Conservation (phyloP, 2,888 invertebrate species). For the Hypomecis atomaria region DNA sequence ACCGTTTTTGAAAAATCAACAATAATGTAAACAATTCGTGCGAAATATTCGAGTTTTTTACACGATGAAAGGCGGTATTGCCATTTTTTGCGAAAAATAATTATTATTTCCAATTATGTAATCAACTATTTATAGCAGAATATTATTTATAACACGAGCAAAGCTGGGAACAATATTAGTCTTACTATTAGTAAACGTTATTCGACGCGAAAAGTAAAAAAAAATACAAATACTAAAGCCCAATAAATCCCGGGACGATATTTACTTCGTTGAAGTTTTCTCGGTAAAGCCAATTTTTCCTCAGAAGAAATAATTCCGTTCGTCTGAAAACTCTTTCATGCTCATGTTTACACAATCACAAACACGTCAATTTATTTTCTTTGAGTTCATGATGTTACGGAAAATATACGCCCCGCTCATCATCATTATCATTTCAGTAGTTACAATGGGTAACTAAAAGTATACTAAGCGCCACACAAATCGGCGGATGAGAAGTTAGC, state of each 20-base stretch:
- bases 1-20: too few relatives aligned
- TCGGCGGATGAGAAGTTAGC: too few relatives aligned
- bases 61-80: too few relatives aligned
- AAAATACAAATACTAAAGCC: neutral
- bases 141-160: neutral
- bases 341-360: slow-evolving; percentile 7
- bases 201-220: neutral
- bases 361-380: slow-evolving; percentile 18
- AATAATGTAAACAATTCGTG: too few relatives aligned
- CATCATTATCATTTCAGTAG: too few relatives aligned
- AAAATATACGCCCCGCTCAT: slow-evolving; percentile 6
- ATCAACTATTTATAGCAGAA: too few relatives aligned
- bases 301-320: neutral
- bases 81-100: too few relatives aligned
- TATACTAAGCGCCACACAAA: too few relatives aligned
- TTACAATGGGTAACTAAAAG: too few relatives aligned
- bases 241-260: neutral
- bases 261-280: neutral
- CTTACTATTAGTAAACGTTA: neutral
- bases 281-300: slow-evolving; percentile 4
- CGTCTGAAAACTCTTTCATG: slow-evolving; percentile 4
- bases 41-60: too few relatives aligned
- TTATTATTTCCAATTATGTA: too few relatives aligned
- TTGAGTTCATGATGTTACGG: slow-evolving; percentile 9
- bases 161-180: neutral